Percentiles rank a stretch among this genome's conserved stretches.
These are phyloP conservation scores for Phoxinus dragarum DNA, from an alignment of 2,797 vertebrate genomes.

Conservation along the genomic window DNA sequence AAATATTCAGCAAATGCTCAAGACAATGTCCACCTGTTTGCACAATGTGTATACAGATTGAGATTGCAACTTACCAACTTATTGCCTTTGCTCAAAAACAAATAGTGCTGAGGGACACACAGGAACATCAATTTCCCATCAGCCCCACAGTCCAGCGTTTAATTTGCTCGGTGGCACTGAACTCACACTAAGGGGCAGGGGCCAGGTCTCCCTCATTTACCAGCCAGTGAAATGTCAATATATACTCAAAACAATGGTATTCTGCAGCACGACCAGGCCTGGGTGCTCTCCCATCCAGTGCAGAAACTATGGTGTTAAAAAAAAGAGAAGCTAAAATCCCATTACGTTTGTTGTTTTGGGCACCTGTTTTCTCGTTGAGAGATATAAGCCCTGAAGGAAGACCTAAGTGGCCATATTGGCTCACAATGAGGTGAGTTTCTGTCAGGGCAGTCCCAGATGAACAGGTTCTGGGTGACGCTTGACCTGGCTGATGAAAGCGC, in stretches of 20 bases:
- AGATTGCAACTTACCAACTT: slow-evolving; percentile 42
- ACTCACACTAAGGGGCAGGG: slow-evolving; percentile 62
- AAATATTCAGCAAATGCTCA: slow-evolving; percentile 18
- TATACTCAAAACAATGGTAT: slow-evolving; percentile 69
- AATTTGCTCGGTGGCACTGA: slow-evolving; percentile 72
- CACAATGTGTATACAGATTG: slow-evolving; percentile 27
- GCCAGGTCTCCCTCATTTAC: slow-evolving; percentile 68
- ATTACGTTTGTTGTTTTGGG: slow-evolving; percentile 46
- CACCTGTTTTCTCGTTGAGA: slow-evolving; percentile 34
- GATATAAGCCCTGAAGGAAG: slow-evolving; percentile 37
- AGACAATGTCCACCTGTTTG: slow-evolving; percentile 9
- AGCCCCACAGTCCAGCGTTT: slow-evolving; percentile 66
- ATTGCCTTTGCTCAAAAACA: slow-evolving; percentile 64
- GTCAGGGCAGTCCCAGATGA: slow-evolving; percentile 29
- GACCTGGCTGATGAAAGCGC: slow-evolving; percentile 39
- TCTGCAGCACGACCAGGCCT: slow-evolving; percentile 54
- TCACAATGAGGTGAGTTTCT: slow-evolving; percentile 36
- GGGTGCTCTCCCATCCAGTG: slow-evolving; percentile 46
- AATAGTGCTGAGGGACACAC: slow-evolving; percentile 55
- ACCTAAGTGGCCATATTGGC: slow-evolving; percentile 33
- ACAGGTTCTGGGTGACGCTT: slow-evolving; percentile 35
- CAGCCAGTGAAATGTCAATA: slow-evolving; percentile 73
- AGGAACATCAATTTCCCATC: slow-evolving; percentile 67
- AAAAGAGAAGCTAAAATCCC: slow-evolving; percentile 51
- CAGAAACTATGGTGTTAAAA: slow-evolving; percentile 36